Conservation (phyloP, 2,113 vertebrate genomes). For the Nettapus auritus region DNA sequence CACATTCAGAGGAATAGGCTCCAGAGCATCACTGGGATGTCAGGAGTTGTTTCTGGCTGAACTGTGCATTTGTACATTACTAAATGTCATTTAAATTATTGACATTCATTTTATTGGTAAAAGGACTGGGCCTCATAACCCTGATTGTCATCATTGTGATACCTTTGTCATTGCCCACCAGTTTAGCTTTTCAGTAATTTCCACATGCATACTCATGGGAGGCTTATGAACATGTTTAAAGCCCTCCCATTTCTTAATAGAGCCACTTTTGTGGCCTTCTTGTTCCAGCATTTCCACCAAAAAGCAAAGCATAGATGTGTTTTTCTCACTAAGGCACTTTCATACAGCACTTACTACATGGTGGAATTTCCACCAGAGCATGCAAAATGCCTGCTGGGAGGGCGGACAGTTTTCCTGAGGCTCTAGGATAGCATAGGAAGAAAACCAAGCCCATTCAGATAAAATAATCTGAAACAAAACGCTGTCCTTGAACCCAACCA, state of each 20-base stretch:
- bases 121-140: neutral
- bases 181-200: neutral
- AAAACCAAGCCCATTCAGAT: neutral
- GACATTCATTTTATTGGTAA: neutral
- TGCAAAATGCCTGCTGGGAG: neutral
- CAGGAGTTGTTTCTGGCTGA: neutral
- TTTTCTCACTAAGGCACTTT: neutral
- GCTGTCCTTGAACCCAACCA: neutral
- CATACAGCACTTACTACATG: neutral
- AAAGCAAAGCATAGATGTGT: neutral
- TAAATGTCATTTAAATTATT: neutral
- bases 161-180: neutral
- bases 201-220: neutral
- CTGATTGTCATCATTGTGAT: neutral
- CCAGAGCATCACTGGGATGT: neutral
- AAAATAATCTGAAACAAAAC: neutral
- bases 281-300: neutral
- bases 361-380: neutral
- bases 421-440: neutral
- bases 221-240: neutral
- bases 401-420: neutral
- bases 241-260: neutral
- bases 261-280: neutral
- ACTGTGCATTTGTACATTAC: neutral
- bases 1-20: fast-evolving